Evolutionary conservation across 2,113 vertebrate genomes (phyloP).

Genomic region (Zosterops lateralis): DNA sequence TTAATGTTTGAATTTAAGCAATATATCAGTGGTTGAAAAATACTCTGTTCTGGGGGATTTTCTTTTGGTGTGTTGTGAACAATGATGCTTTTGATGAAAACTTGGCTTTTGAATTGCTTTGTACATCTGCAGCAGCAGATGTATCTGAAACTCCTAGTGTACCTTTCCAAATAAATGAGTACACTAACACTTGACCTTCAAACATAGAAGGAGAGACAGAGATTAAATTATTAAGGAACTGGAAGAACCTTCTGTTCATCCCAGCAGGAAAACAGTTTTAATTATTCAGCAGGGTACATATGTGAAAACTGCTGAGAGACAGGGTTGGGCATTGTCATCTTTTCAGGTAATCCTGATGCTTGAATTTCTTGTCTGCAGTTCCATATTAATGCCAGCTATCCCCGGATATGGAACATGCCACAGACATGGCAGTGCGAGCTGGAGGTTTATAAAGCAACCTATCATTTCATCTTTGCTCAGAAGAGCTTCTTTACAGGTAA

Average conservation of each 20-base stretch:
- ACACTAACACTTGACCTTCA: constrained; percentile 39
- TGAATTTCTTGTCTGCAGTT: constrained; percentile 79
- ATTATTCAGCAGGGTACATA: constrained; percentile 44
- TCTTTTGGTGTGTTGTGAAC: neutral
- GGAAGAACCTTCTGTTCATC: constrained; percentile 53
- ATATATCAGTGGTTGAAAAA: neutral
- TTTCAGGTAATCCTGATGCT: constrained; percentile 18
- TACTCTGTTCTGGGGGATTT: neutral
- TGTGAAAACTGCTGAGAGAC: constrained; percentile 34
- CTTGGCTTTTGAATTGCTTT: neutral
- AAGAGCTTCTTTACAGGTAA: constrained; percentile 98
- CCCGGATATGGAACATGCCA: constrained; percentile 95
- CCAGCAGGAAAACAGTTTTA: constrained; percentile 56
- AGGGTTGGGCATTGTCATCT: neutral
- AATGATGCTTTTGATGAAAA: neutral
- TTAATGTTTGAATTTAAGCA: neutral
- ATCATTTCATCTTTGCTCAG: constrained; percentile 98
- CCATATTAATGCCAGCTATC: constrained; percentile 93
- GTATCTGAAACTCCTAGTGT: neutral
- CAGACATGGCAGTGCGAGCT: constrained; percentile 97
- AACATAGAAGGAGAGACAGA: neutral
- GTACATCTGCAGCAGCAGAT: neutral
- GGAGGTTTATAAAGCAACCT: constrained; percentile 97
- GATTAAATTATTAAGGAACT: constrained; percentile 55
- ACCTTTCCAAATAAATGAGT: constrained; percentile 31